These are phyloP conservation scores for Stenodera caucasica DNA, from an alignment of 2,888 invertebrate species.

Conservation along the genomic window DNA sequence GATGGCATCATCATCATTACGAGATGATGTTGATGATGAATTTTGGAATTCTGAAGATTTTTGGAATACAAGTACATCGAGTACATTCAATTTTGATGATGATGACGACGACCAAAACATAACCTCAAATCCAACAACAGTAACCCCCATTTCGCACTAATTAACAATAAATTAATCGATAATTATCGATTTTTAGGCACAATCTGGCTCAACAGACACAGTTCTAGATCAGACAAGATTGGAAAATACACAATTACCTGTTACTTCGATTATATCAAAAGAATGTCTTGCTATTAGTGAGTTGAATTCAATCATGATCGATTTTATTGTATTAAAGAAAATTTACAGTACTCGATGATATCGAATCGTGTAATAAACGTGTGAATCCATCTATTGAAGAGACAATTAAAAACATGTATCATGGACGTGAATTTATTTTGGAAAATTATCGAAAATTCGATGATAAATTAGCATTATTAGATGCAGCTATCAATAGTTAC, in stretches of 20 bases:
- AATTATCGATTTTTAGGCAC: neutral
- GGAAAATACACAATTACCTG: slow-evolving; percentile 39
- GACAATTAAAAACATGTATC: slow-evolving; percentile 58
- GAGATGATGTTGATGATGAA: slow-evolving; percentile 14
- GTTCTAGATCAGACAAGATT: slow-evolving; percentile 41
- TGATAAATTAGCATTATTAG: slow-evolving; percentile 72
- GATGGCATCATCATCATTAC: no score
- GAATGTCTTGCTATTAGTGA: slow-evolving; percentile 28
- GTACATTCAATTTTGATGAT: slow-evolving; percentile 77
- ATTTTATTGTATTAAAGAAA: slow-evolving; percentile 26
- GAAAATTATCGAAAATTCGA: slow-evolving; percentile 57
- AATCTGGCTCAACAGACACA: slow-evolving; percentile 14
- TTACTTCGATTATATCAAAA: slow-evolving; percentile 49
- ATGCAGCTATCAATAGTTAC: slow-evolving; percentile 69
- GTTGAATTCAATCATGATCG: slow-evolving; percentile 16
- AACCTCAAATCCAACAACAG: neutral
- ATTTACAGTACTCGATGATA: slow-evolving; percentile 57
- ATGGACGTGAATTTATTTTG: slow-evolving; percentile 58
- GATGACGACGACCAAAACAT: slow-evolving; percentile 57
- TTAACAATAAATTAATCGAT: neutral
- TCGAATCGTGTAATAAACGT: slow-evolving; percentile 38
- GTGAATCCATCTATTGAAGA: slow-evolving; percentile 52
- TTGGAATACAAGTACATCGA: slow-evolving; percentile 76
- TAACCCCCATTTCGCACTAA: neutral
- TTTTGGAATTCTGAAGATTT: slow-evolving; percentile 64